Conservation (phyloP, 2,797 vertebrate species). For the Squalus acanthias region DNA sequence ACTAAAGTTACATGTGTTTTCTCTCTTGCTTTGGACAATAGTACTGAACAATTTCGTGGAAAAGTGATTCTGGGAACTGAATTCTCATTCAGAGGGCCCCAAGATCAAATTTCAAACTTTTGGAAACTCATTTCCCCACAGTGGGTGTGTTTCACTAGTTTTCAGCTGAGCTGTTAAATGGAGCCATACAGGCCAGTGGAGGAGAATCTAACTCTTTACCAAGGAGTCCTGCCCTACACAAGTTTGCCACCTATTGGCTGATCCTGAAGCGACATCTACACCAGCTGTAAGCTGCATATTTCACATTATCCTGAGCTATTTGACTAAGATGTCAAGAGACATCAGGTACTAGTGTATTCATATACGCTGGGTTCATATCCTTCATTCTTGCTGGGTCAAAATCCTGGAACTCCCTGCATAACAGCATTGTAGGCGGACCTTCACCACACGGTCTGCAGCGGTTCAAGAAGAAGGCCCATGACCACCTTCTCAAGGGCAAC, state of each 20-base stretch:
- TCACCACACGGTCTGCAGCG: too few species aligned
- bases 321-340: neutral
- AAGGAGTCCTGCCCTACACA: neutral
- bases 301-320: neutral
- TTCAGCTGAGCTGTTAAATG: neutral
- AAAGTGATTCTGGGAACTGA: neutral
- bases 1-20: neutral
- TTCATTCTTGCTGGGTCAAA: neutral
- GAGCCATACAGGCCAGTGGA: neutral
- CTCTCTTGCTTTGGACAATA: neutral
- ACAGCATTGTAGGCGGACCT: neutral
- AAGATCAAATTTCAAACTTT: neutral
- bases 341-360: neutral
- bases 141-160: neutral
- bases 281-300: neutral
- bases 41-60: neutral
- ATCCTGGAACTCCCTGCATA: neutral
- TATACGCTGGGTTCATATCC: neutral
- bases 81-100: neutral
- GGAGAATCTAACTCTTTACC: neutral
- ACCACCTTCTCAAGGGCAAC: neutral
- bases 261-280: neutral
- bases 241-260: neutral
- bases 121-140: neutral
- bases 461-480: neutral